Conservation (phyloP, 2,113 vertebrate species). For the Syngnathus scovelli region DNA sequence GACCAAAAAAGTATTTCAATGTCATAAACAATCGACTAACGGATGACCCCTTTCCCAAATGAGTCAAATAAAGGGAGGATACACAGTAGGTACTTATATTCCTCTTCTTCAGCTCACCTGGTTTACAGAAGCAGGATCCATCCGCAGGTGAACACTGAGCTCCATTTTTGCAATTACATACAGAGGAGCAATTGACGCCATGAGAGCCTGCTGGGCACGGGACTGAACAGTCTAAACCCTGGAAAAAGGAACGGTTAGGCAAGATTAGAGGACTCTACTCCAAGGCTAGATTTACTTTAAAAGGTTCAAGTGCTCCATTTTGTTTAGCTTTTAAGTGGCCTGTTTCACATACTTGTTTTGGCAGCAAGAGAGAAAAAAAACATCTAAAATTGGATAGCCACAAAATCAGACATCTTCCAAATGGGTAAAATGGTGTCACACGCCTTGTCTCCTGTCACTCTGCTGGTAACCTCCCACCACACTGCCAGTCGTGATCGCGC, state of each 20-base stretch:
- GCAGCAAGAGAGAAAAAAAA: neutral
- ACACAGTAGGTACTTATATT: too few relatives aligned
- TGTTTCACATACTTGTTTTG: neutral
- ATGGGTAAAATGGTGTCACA: neutral
- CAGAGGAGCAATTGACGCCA: constrained; percentile 84
- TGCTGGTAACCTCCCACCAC: too few relatives aligned
- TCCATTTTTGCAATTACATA: constrained; percentile 83
- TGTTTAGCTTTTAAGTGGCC: neutral
- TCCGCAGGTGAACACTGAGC: constrained; percentile 87
- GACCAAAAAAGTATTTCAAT: too few relatives aligned
- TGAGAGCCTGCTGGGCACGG: constrained; percentile 78
- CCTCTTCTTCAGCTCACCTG: constrained; percentile 72
- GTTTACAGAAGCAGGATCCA: constrained; percentile 86
- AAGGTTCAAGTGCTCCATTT: neutral
- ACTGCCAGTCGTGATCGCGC: too few relatives aligned
- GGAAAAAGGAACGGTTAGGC: constrained; percentile 1
- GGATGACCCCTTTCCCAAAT: too few relatives aligned
- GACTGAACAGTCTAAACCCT: constrained; percentile 80
- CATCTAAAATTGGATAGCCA: neutral
- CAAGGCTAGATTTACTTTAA: too few relatives aligned
- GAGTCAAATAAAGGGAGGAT: neutral
- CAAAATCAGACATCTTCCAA: neutral
- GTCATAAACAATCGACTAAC: too few relatives aligned
- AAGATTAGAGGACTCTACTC: neutral
- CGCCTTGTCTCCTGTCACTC: too few relatives aligned